phyloP scores from a whole-genome alignment of 2,888 invertebrate genomes.

The Xestoiulus laeticollis region DNA sequence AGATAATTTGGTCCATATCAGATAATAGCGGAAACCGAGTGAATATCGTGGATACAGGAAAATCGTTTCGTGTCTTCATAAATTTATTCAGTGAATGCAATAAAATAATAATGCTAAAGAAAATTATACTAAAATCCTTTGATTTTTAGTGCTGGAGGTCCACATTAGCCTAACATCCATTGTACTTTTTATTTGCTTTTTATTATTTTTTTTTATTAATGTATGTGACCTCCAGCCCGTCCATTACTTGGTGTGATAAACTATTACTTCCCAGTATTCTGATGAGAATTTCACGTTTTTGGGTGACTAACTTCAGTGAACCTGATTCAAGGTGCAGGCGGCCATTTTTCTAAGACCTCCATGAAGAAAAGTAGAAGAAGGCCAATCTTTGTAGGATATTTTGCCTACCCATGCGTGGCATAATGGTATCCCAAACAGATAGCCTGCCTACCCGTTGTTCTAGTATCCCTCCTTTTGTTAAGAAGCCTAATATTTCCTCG shows the following conservation, averaged over 20 bases:
- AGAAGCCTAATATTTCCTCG: conserved; percentile 8
- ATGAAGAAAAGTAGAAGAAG: conserved; percentile 32
- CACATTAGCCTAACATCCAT: not conserved
- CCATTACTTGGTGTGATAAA: conserved; percentile 19
- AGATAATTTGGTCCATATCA: not conserved
- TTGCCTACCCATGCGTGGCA: conserved; percentile 29
- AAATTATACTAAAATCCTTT: conserved; percentile 28
- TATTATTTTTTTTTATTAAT: conserved; percentile 7
- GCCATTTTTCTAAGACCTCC: conserved; percentile 17
- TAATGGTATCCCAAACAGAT: conserved; percentile 30
- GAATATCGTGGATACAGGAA: not conserved
- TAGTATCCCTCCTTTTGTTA: conserved; percentile 31
- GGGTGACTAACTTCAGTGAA: conserved; percentile 40
- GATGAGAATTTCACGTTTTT: conserved; percentile 11
- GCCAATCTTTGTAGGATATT: conserved; percentile 27
- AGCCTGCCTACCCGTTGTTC: conserved; percentile 39
- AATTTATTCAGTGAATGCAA: not conserved
- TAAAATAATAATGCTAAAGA: not conserved
- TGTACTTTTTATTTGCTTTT: conserved; percentile 6
- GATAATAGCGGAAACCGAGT: no score
- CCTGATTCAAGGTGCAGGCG: conserved; percentile 5
- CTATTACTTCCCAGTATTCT: not conserved
- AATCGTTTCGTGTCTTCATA: not conserved
- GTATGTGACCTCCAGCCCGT: conserved; percentile 27
- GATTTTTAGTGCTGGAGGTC: not conserved